Evolutionary conservation across 2,113 vertebrate species (phyloP).

Genomic region (Sminthopsis crassicaudata): DNA sequence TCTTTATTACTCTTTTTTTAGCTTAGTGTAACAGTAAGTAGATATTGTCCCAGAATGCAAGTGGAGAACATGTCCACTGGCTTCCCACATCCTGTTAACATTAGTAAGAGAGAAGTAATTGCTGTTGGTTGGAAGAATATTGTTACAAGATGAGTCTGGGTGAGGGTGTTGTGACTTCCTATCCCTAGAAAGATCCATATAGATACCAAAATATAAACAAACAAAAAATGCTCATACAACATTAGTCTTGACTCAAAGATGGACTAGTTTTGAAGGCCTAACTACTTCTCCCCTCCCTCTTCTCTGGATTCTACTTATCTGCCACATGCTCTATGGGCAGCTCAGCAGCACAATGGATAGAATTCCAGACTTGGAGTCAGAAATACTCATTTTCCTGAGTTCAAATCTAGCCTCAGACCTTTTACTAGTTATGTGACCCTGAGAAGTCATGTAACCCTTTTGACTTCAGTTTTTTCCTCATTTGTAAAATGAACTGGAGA

Average conservation of each 20-base stretch:
- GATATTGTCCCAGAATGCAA: neutral
- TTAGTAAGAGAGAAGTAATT: neutral
- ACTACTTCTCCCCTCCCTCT: neutral
- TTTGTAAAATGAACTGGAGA: neutral
- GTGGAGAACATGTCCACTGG: neutral
- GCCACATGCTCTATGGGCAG: neutral
- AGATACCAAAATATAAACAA: neutral
- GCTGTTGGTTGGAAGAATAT: neutral
- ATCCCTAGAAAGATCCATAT: neutral
- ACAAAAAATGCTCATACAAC: neutral
- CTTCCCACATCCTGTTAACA: constrained; percentile 1
- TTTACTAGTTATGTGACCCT: neutral
- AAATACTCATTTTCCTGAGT: neutral
- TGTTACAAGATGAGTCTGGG: neutral
- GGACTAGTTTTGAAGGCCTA: neutral
- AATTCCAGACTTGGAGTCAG: neutral
- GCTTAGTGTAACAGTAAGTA: constrained; percentile 36
- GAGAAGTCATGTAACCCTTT: neutral
- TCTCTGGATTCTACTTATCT: neutral
- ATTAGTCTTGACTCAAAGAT: neutral
- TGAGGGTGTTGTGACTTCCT: neutral
- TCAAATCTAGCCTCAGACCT: neutral
- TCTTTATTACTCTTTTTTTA: constrained; percentile 49
- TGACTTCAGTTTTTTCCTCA: neutral
- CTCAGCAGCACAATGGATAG: too few species aligned